Evolutionary conservation across 37 sponge, comb jelly and placozoan species (phyloP).

Genomic region (Halichondria panicea): DNA sequence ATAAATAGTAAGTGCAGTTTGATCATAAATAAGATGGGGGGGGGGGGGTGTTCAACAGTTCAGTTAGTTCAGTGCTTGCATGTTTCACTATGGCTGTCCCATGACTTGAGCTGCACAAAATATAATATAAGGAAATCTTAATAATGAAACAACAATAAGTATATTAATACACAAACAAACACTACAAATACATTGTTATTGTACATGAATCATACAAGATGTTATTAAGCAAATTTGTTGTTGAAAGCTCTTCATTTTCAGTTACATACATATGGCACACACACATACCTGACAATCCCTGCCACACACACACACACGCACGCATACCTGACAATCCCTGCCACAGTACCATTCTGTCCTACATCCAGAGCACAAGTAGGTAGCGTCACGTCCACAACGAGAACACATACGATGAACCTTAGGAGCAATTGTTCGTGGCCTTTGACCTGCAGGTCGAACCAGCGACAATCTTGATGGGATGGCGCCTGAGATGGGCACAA

Average conservation of each 20-base stretch:
- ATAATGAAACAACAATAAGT: too few relatives aligned
- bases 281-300: background rate
- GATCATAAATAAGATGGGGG: too few relatives aligned
- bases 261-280: background rate
- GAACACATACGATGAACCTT: too few relatives aligned
- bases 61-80: constrained; percentile 29
- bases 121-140: background rate
- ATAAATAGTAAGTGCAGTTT: too few relatives aligned
- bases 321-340: constrained; percentile 78
- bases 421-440: constrained; percentile 3
- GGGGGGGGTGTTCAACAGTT: background rate
- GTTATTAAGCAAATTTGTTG: too few relatives aligned
- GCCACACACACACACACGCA: background rate
- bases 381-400: constrained; percentile 67
- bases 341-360: constrained; percentile 87
- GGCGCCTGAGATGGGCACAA: constrained; percentile 1
- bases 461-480: background rate
- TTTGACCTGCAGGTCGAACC: background rate
- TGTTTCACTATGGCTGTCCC: constrained; percentile 47
- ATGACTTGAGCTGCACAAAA: constrained; percentile 42
- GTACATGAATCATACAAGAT: too few relatives aligned
- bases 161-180: too few relatives aligned
- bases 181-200: too few relatives aligned
- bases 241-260: too few relatives aligned
- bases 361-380: constrained; percentile 87